Evolutionary conservation across 2,797 vertebrate genomes (phyloP), one percentile per base, ranked within the genome.

Genomic region (Calcarius lapponicus): DNA sequence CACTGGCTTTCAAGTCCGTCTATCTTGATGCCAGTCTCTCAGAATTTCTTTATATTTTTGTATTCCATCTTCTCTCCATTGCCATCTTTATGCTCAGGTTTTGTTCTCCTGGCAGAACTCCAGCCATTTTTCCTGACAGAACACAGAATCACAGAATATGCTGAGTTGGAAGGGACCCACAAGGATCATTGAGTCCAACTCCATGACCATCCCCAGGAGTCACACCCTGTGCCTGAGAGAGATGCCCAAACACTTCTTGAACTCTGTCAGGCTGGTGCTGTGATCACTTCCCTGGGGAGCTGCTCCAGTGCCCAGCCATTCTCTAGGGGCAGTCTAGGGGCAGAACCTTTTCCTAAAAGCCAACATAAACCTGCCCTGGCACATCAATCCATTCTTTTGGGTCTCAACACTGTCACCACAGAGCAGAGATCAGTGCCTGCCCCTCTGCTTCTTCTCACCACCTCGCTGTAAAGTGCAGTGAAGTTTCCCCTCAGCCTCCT

Each of bases 221-320:
- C 50, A 15, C n/a, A 34, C 5, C 34, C 2, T 18, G 31, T 31
- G 17, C 34, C 25, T 3, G 2, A 31, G 9, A 34, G 25, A 0
- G 0, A 5, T 42, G 17, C 25, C 26, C 48, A 56, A 70, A 22
- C 2, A 2, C 9, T 54, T 11, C 25, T 9, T 26, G 19, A 54
- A 2, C 8, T 47, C 64, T 40, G 31, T 19, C 73, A 48, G 25
- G 21, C 11, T 78, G 40, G 5, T 12, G 48, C 42, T 70, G 57
- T 34, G 26, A 48, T 25, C 14, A 13, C 54, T 26, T 1, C 25
- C 48, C 17, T 31, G 25, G 24, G 13, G 48, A 70, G 13, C 14
- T 56, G 34, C 11, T 54, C 31, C 34, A 70, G 13, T 8, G 25
- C 34, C 56, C 56, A 69, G 1, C 20, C 34, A 31, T 7, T 4